Evolutionary conservation across 2,888 invertebrate genomes (phyloP).

Genomic region (Allacma fusca): DNA sequence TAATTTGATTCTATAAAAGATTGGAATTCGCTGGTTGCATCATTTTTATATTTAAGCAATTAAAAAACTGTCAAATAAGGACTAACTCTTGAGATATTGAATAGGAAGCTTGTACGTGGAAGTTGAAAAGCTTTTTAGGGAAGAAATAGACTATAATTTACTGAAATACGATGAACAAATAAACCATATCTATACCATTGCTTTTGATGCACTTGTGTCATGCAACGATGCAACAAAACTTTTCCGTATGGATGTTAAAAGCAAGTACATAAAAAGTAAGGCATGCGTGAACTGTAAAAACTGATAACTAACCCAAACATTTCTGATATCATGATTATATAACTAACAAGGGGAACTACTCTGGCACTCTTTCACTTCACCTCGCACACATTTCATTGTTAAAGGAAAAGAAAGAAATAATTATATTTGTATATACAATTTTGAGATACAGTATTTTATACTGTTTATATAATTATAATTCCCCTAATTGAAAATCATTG

Average conservation of each 20-base stretch:
- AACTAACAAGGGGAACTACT: background rate
- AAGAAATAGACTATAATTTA: too few species aligned
- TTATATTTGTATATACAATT: conserved; percentile 17
- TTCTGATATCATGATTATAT: background rate
- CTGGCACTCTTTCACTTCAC: background rate
- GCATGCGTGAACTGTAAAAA: conserved; percentile 29
- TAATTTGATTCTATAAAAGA: too few species aligned
- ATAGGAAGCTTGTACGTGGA: too few species aligned
- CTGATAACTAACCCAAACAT: conserved; percentile 19
- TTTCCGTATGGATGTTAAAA: background rate
- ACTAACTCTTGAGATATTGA: too few species aligned
- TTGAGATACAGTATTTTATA: too few species aligned
- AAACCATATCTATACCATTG: too few species aligned
- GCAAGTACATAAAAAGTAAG: background rate
- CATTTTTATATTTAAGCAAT: too few species aligned
- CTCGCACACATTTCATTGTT: background rate
- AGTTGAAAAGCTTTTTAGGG: too few species aligned
- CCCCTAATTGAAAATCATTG: background rate
- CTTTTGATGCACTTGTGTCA: too few species aligned
- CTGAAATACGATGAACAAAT: too few species aligned
- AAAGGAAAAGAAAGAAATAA: background rate
- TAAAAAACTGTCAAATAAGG: too few species aligned
- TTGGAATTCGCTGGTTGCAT: too few species aligned
- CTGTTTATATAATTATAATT: background rate
- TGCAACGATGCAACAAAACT: background rate